A percentile compares a stretch with the other conserved stretches of the same genome.
Conservation (phyloP, 2,888 invertebrate genomes). For the Ditylenchus weischeri region DNA sequence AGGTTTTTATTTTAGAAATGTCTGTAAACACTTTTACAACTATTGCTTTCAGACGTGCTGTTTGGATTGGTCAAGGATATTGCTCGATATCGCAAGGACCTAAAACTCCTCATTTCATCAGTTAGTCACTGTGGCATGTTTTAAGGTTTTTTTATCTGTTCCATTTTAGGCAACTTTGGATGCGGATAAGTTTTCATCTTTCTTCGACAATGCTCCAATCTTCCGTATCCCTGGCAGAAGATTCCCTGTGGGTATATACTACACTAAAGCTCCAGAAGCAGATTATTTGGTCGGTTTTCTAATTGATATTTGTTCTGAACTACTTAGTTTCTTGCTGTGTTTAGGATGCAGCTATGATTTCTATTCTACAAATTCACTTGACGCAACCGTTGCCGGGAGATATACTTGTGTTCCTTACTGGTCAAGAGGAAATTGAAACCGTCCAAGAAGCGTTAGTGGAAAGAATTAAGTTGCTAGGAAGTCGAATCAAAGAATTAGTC, state of each 20-base stretch:
- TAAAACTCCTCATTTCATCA: conserved; percentile 92
- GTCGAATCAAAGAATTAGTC: conserved; percentile 78
- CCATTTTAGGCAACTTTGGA: conserved; percentile 77
- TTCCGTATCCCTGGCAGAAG: conserved; percentile 94
- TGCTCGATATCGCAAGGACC: conserved; percentile 66
- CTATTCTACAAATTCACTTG: conserved; percentile 93
- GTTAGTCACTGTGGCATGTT: too few species aligned
- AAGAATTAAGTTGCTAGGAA: conserved; percentile 82
- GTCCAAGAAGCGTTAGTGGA: conserved; percentile 67
- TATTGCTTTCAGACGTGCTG: conserved; percentile 77
- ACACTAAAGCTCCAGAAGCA: conserved; percentile 97
- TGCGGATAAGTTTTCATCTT: conserved; percentile 84
- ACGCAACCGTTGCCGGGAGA: conserved; percentile 88
- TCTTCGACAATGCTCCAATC: conserved; percentile 97
- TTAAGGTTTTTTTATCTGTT: too few species aligned
- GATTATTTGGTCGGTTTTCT: conserved; percentile 78
- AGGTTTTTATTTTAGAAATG: too few species aligned
- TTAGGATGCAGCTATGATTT: conserved; percentile 72
- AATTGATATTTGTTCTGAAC: conserved; percentile 88
- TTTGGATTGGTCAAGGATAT: conserved; percentile 80
- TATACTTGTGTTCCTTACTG: conserved; percentile 91
- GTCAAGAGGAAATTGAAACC: conserved; percentile 60
- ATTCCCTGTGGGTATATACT: conserved; percentile 90
- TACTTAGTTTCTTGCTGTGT: conserved; percentile 67
- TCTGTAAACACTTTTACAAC: conserved; percentile 59